Percentiles rank a stretch among this genome's conserved stretches.
Conservation (phyloP, 2,888 invertebrate species). For the Caenorhabditis sp. region DNA sequence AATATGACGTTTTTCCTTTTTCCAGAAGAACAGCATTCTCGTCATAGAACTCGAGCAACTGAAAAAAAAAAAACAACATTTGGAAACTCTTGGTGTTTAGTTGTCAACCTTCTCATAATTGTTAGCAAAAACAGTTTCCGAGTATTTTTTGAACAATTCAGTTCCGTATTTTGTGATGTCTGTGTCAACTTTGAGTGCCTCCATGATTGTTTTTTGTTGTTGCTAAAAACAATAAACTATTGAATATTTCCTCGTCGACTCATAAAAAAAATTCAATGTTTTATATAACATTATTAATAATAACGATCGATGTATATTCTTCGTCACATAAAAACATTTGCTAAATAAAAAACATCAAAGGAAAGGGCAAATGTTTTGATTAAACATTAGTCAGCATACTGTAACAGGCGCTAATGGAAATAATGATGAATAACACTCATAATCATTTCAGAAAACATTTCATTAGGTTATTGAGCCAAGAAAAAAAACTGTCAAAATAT, state of each 20-base stretch:
- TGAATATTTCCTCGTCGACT: conserved; percentile 1
- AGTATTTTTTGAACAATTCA: conserved; percentile 28
- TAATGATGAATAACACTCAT: no score
- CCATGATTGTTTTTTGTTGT: not conserved
- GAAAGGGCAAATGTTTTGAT: not conserved
- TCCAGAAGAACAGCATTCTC: conserved; percentile 37
- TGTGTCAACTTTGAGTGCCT: not conserved
- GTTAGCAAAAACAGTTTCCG: conserved; percentile 32
- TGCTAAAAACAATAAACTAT: no score
- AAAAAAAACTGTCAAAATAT: no score
- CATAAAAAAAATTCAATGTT: not conserved
- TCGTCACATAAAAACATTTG: not conserved
- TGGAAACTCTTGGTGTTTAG: no score
- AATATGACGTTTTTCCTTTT: conserved; percentile 27
- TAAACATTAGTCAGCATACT: not conserved
- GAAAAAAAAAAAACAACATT: no score
- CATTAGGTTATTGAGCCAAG: no score
- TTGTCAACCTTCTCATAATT: conserved; percentile 30
- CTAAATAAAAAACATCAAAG: not conserved
- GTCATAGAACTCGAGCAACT: conserved; percentile 32
- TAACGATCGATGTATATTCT: not conserved
- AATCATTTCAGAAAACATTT: no score
- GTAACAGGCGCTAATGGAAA: no score
- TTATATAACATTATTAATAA: not conserved
- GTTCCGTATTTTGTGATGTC: conserved; percentile 23